A percentile compares a stretch with the other conserved stretches of the same genome.
phyloP scores from a whole-genome alignment of 2,888 invertebrate genomes.

The Mimas tiliae region DNA sequence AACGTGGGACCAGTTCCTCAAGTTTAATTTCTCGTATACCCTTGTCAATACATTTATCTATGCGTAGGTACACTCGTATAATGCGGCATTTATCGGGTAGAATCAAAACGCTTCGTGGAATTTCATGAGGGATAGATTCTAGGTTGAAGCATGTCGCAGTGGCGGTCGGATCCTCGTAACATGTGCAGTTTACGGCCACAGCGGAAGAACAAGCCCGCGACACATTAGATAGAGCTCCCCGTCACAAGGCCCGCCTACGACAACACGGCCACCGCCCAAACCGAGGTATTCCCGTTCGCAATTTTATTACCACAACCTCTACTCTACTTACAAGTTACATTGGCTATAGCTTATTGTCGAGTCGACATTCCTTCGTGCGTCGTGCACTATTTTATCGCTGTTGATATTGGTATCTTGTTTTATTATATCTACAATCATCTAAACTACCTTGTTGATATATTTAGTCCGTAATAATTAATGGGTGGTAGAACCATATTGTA shows the following conservation, averaged over 20 bases:
- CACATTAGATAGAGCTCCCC: slow-evolving; percentile 49
- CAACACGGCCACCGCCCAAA: slow-evolving; percentile 38
- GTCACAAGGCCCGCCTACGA: slow-evolving; percentile 36
- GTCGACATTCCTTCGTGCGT: slow-evolving; percentile 45
- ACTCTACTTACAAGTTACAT: slow-evolving; percentile 30
- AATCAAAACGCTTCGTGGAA: slow-evolving; percentile 4
- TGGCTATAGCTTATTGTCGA: slow-evolving; percentile 49
- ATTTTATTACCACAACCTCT: slow-evolving; percentile 51
- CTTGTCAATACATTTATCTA: slow-evolving; percentile 32
- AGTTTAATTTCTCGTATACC: slow-evolving; percentile 35
- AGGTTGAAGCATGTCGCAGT: slow-evolving; percentile 16
- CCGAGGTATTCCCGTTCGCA: slow-evolving; percentile 46
- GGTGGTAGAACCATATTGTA: too few relatives aligned
- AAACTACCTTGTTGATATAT: not conserved
- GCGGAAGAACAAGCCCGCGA: slow-evolving; percentile 49
- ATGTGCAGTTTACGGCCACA: slow-evolving; percentile 66
- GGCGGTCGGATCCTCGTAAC: slow-evolving; percentile 53
- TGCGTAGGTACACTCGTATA: slow-evolving; percentile 20
- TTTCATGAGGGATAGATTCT: slow-evolving; percentile 43
- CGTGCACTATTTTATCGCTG: slow-evolving; percentile 35
- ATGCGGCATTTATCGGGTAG: not conserved
- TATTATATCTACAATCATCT: not conserved
- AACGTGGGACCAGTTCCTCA: slow-evolving; percentile 33
- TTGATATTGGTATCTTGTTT: slow-evolving; percentile 26
- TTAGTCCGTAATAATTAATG: not conserved